Percentiles rank a stretch among this genome's conserved stretches.
Evolutionary conservation across 2,113 vertebrate species (phyloP).

Genomic region (Zingel zingel): DNA sequence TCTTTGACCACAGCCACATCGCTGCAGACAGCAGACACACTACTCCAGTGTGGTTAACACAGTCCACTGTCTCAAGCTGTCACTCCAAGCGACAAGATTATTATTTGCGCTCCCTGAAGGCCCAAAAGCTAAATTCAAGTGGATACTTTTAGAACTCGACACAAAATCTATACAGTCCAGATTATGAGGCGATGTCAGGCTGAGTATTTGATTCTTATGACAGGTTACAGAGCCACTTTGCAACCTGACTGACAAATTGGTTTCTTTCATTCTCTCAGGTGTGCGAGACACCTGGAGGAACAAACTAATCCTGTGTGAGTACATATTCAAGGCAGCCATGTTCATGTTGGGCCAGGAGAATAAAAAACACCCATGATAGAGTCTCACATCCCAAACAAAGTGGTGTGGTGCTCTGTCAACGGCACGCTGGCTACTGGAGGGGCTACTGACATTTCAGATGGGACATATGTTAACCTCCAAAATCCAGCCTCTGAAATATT

Average conservation of each 20-base stretch:
- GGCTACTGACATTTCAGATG: slow-evolving; percentile 65
- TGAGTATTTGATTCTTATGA: slow-evolving; percentile 42
- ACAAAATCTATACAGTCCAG: slow-evolving; percentile 59
- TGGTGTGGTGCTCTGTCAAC: slow-evolving; percentile 59
- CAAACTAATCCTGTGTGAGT: slow-evolving; percentile 31
- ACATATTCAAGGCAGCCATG: slow-evolving; percentile 35
- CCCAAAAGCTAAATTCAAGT: slow-evolving; percentile 43
- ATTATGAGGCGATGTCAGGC: slow-evolving; percentile 50
- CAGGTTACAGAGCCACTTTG: slow-evolving; percentile 8
- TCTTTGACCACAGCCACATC: slow-evolving; percentile 19
- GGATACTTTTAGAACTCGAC: slow-evolving; percentile 43
- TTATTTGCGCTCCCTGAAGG: slow-evolving; percentile 42
- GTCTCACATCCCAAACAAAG: slow-evolving; percentile 51
- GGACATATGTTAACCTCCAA: slow-evolving; percentile 63
- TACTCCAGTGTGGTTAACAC: slow-evolving; percentile 23
- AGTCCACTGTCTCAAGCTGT: slow-evolving; percentile 26
- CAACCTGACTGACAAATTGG: neutral
- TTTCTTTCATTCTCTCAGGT: slow-evolving; percentile 35
- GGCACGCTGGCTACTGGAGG: slow-evolving; percentile 33
- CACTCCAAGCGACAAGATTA: slow-evolving; percentile 50
- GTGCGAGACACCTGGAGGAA: slow-evolving; percentile 25
- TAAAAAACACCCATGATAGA: slow-evolving; percentile 56
- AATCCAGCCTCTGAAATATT: slow-evolving; percentile 68
- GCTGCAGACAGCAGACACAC: neutral
- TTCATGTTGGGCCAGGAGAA: slow-evolving; percentile 46